phyloP scores from a whole-genome alignment of 2,113 vertebrate species.

The Romanogobio albipinnatus region DNA sequence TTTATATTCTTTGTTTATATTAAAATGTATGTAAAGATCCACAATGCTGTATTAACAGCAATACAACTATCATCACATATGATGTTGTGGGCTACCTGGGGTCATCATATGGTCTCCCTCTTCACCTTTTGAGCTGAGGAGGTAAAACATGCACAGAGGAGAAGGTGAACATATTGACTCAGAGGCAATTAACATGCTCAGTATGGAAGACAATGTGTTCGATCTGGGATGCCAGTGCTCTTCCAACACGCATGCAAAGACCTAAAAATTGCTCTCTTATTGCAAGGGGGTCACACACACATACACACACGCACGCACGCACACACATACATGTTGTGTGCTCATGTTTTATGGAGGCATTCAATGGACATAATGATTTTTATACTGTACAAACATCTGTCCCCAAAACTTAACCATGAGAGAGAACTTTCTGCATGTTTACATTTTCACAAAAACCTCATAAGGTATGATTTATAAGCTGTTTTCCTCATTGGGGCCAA shows the following conservation, averaged over 20 bases:
- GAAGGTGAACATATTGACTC: slow-evolving; percentile 35
- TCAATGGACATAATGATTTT: too few species aligned
- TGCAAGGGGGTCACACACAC: neutral
- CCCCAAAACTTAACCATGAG: too few species aligned
- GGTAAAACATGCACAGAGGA: slow-evolving; percentile 20
- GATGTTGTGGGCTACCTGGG: neutral
- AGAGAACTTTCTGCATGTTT: too few species aligned
- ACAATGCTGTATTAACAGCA: neutral
- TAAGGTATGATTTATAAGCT: too few species aligned
- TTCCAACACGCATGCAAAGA: neutral
- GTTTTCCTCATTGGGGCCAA: too few species aligned
- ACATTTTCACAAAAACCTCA: too few species aligned
- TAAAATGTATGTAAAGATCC: neutral
- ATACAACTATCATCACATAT: neutral
- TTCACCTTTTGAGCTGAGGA: slow-evolving; percentile 36
- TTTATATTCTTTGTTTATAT: neutral
- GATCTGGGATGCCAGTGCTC: slow-evolving; percentile 38
- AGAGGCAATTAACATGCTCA: slow-evolving; percentile 47
- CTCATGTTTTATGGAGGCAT: too few species aligned
- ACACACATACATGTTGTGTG: too few species aligned
- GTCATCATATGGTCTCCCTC: neutral
- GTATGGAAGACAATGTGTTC: slow-evolving; percentile 50
- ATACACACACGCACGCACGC: neutral
- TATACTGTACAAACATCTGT: too few species aligned
- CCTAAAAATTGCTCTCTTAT: neutral